Evolutionary conservation across 2,113 vertebrate genomes (phyloP).

Genomic region (Oceanodroma tethys): DNA sequence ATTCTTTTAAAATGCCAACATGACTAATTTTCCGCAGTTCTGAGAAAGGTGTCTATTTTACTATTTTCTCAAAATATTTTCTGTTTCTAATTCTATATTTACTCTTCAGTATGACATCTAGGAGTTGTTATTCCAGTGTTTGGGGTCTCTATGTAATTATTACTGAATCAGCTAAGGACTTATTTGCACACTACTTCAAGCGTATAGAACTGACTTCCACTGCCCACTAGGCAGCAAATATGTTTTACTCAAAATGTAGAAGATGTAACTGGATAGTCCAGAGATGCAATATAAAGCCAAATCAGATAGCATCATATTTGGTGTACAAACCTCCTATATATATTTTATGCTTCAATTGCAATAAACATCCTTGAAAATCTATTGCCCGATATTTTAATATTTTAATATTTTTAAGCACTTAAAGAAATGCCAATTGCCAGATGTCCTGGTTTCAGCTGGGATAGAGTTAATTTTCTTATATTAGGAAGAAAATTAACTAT

Average conservation of each 20-base stretch:
- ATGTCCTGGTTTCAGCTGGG: too few relatives aligned
- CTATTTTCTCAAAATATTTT: background rate
- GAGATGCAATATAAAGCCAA: background rate
- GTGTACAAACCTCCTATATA: background rate
- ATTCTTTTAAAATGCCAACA: background rate
- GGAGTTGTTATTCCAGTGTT: background rate
- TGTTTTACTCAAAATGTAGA: background rate
- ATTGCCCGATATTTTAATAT: background rate
- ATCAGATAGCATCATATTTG: background rate
- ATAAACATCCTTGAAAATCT: background rate
- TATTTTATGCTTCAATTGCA: background rate
- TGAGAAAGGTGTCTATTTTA: background rate
- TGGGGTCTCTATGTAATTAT: background rate
- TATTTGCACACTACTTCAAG: background rate
- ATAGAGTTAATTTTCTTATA: too few relatives aligned
- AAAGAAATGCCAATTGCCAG: background rate
- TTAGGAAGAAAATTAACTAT: too few relatives aligned
- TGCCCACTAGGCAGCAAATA: background rate
- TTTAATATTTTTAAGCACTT: background rate
- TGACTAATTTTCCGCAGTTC: background rate
- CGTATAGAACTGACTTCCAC: background rate
- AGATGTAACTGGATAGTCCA: background rate
- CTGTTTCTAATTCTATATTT: background rate
- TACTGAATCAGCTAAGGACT: background rate
- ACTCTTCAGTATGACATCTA: background rate